Conservation (phyloP, 2,113 vertebrate genomes). For the Stictonetta naevosa region DNA sequence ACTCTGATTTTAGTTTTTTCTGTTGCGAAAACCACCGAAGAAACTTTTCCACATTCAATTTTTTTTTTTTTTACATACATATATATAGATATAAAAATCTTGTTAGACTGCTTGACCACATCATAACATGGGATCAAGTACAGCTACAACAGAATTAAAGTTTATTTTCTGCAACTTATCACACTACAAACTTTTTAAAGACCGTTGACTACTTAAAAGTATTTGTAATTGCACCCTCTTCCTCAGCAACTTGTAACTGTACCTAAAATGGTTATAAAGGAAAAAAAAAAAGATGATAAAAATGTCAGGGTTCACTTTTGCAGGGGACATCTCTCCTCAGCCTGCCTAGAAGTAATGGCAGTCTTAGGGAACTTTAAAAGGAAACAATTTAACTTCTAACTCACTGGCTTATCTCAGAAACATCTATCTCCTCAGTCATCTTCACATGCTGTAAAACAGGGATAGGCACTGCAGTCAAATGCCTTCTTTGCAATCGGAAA, state of each 20-base stretch:
- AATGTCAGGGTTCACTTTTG: neutral
- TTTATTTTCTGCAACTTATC: neutral
- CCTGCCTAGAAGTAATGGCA: neutral
- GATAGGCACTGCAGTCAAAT: slow-evolving; percentile 7
- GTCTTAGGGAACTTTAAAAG: neutral
- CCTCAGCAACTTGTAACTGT: neutral
- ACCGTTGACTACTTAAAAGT: neutral
- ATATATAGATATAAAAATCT: neutral
- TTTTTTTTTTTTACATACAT: neutral
- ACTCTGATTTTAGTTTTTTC: neutral
- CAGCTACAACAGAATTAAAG: neutral
- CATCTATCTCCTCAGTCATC: neutral
- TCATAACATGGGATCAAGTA: neutral
- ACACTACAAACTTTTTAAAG: neutral
- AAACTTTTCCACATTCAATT: neutral
- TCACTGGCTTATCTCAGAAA: slow-evolving; percentile 34
- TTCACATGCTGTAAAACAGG: slow-evolving; percentile 46
- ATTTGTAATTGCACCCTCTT: neutral
- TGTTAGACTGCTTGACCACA: neutral
- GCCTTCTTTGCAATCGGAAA: neutral
- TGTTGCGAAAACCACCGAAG: neutral
- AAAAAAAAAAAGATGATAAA: neutral
- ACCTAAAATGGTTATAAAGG: neutral
- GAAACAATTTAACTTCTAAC: slow-evolving; percentile 22
- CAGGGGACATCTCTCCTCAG: neutral